phyloP scores from a whole-genome alignment of 2,113 vertebrate genomes.

The Lycaon pictus region DNA sequence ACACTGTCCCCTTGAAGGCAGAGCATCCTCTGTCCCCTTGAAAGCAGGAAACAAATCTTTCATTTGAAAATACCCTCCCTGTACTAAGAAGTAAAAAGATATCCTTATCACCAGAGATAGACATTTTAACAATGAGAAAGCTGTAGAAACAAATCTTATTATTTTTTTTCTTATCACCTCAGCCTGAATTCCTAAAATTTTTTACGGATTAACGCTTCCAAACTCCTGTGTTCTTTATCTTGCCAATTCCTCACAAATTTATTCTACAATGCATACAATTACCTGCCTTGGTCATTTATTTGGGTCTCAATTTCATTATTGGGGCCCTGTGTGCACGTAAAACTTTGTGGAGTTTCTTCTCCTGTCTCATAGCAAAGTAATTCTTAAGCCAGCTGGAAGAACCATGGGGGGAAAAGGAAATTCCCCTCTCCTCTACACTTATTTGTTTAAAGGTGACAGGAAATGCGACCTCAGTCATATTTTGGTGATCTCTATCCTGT shows the following conservation, averaged over 20 bases:
- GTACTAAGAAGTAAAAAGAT: background rate
- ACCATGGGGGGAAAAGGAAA: background rate
- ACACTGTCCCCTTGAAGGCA: background rate
- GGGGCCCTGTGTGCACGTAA: background rate
- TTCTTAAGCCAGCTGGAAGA: background rate
- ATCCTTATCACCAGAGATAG: background rate
- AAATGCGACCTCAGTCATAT: background rate
- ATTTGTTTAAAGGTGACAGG: background rate
- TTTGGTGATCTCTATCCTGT: background rate
- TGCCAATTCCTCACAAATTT: background rate
- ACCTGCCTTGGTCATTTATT: background rate
- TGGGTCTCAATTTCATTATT: background rate
- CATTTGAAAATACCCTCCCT: background rate
- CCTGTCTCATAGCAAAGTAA: background rate
- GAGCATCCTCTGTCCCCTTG: background rate
- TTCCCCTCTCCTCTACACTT: background rate
- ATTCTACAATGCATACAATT: background rate
- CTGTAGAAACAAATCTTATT: background rate
- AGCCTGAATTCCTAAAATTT: background rate
- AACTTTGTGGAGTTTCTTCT: background rate
- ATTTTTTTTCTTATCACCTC: background rate
- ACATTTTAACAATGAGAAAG: background rate
- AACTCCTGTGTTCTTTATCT: background rate
- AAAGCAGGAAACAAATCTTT: background rate
- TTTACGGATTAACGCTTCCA: background rate